These are phyloP conservation scores for Melinopterus prodromus DNA, from an alignment of 2,888 invertebrate genomes.

Conservation along the genomic window DNA sequence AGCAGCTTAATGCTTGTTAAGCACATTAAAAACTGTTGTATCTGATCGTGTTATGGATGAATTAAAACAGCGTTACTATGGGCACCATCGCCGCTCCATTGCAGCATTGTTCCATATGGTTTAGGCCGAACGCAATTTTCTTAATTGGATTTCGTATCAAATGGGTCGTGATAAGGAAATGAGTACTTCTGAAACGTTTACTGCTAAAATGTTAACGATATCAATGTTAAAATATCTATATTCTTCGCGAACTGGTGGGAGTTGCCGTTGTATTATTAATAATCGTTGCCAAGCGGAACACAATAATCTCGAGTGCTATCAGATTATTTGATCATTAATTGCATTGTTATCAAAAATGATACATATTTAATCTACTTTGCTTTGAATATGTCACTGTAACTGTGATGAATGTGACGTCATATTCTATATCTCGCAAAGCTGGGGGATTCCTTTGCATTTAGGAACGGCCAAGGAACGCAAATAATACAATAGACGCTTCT, in stretches of 20 bases:
- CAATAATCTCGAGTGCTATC: background rate
- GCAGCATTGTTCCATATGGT: conserved; percentile 18
- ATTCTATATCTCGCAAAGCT: too few relatives aligned
- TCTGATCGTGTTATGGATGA: conserved; percentile 25
- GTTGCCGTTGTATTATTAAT: background rate
- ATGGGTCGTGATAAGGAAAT: conserved; percentile 9
- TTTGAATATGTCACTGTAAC: background rate
- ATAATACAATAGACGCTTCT: too few relatives aligned
- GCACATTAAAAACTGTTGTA: conserved; percentile 7
- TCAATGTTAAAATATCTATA: background rate
- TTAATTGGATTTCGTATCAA: conserved; percentile 26
- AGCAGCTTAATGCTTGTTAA: background rate
- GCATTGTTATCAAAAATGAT: background rate
- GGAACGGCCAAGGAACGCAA: conserved; percentile 1
- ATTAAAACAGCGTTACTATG: conserved; percentile 20
- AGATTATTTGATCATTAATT: background rate
- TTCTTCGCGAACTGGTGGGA: background rate
- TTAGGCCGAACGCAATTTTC: conserved; percentile 21
- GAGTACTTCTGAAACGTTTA: background rate
- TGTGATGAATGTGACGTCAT: too few relatives aligned
- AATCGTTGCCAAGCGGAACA: background rate
- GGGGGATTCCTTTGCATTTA: too few relatives aligned
- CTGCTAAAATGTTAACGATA: background rate
- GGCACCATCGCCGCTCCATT: too few relatives aligned
- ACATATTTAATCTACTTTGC: too few relatives aligned